These are phyloP conservation scores for Wiebesia pumilae DNA, from an alignment of 1,140 invertebrate genomes.

Conservation along the genomic window DNA sequence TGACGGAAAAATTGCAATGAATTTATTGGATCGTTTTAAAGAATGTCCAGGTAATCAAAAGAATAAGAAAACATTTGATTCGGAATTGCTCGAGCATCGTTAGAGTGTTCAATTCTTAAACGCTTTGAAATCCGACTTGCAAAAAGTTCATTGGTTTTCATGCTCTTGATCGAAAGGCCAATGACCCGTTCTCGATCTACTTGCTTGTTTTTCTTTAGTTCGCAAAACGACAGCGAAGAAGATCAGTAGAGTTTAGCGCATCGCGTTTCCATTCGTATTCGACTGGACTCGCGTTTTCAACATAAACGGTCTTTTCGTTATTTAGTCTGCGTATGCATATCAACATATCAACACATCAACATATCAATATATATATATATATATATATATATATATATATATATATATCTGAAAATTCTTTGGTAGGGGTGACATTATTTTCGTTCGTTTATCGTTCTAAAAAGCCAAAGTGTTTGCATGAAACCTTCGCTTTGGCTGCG, in stretches of 20 bases:
- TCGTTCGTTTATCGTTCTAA: no score
- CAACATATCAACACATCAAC: no score
- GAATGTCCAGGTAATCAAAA: no score
- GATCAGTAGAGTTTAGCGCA: background rate
- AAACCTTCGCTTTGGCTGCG: no score
- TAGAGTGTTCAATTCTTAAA: background rate
- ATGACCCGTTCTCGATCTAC: background rate
- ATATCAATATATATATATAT: background rate
- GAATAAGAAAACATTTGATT: no score
- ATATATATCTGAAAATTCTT: background rate
- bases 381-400: no score
- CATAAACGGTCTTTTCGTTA: background rate
- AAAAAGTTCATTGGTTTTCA: background rate
- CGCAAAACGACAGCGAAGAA: background rate
- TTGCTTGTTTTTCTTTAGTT: background rate
- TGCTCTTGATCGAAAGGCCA: background rate
- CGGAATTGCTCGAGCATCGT: no score
- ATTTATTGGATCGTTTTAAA: no score
- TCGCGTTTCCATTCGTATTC: background rate
- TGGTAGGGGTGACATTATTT: background rate
- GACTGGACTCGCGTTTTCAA: background rate
- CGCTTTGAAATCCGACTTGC: background rate
- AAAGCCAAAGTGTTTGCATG: no score
- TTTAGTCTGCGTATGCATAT: background rate
- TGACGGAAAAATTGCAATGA: no score